These are phyloP conservation scores for Platalea minor DNA, from an alignment of 2,797 vertebrate species.

Conservation along the genomic window DNA sequence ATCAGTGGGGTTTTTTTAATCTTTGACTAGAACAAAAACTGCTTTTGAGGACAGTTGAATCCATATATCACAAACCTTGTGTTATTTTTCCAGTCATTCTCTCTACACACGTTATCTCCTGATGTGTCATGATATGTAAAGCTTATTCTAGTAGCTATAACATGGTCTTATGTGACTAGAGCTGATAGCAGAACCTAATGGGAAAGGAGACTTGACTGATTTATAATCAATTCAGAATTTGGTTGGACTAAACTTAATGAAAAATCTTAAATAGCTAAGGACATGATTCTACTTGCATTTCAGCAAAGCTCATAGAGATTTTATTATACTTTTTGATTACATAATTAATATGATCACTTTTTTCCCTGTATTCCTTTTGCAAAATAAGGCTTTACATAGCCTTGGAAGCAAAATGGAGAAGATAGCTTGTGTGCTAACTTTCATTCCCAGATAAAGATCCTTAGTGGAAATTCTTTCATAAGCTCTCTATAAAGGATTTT, in stretches of 20 bases:
- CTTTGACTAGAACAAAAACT: background rate
- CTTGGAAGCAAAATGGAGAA: background rate
- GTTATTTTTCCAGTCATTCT: background rate
- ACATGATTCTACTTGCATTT: background rate
- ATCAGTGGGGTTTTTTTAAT: background rate
- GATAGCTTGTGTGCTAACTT: background rate
- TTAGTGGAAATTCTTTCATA: background rate
- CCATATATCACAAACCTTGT: background rate
- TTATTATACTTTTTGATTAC: background rate
- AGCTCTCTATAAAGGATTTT: background rate
- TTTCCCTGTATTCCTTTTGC: background rate
- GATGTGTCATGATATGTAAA: background rate
- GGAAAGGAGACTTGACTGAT: background rate
- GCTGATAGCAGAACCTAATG: background rate
- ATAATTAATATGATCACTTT: background rate
- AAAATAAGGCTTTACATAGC: background rate
- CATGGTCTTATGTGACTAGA: background rate
- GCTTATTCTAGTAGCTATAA: background rate
- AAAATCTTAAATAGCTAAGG: background rate
- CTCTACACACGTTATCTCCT: rapidly evolving
- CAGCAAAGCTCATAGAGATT: background rate
- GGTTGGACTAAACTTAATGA: background rate
- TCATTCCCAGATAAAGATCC: background rate
- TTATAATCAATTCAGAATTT: background rate
- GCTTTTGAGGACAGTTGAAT: background rate